Conservation (phyloP, 2,797 vertebrate species). For the Cottoperca gobio region DNA sequence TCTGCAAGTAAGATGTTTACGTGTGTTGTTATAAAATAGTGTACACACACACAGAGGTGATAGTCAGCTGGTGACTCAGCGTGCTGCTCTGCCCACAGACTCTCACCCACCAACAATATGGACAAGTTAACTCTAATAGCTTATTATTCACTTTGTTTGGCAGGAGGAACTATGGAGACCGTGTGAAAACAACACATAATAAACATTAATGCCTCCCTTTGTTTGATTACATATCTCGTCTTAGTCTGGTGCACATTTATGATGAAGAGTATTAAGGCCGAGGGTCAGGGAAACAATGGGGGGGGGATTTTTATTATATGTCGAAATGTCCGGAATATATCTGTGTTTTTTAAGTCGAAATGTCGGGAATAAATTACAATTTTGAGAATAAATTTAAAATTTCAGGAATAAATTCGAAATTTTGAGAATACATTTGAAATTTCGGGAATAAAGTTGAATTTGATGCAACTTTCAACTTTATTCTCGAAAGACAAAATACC, state of each 20-base stretch:
- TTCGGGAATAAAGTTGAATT: too few species aligned
- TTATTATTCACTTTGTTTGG: constrained; percentile 57
- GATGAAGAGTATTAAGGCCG: too few species aligned
- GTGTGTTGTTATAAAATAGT: constrained; percentile 32
- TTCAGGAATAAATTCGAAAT: too few species aligned
- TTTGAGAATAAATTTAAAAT: too few species aligned
- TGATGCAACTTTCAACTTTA: too few species aligned
- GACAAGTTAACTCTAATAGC: constrained; percentile 57
- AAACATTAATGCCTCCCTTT: not conserved
- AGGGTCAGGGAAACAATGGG: too few species aligned
- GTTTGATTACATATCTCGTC: not conserved
- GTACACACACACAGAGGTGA: constrained; percentile 39
- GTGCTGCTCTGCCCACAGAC: constrained; percentile 56
- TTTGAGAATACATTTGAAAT: too few species aligned
- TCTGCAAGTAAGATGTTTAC: constrained; percentile 43
- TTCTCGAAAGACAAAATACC: too few species aligned
- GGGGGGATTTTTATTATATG: too few species aligned
- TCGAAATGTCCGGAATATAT: too few species aligned
- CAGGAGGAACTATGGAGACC: constrained; percentile 44
- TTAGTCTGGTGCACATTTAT: not conserved
- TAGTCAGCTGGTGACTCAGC: constrained; percentile 59
- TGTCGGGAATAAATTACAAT: too few species aligned
- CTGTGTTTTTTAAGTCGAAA: too few species aligned
- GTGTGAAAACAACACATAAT: constrained; percentile 39
- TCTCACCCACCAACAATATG: constrained; percentile 65